Base-by-base conservation (phyloP, 2,113 vertebrate species). In the Triplophysa tibetana region DNA sequence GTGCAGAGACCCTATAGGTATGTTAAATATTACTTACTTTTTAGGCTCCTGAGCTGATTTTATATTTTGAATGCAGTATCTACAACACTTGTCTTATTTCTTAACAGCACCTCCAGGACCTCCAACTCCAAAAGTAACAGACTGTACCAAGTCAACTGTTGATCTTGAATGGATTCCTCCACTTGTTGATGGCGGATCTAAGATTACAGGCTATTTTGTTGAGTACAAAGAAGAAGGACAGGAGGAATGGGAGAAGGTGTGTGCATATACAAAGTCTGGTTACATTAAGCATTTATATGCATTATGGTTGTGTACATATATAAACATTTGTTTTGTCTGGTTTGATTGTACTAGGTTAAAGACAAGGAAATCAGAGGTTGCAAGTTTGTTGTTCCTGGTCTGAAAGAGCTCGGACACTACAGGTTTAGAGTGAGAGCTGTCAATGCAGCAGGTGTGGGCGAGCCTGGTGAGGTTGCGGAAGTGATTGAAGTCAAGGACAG, bases 301-400 rank as follows among this genome's bases (percentile, higher is more conserved):
- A 1, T 14, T 16, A 16, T 52, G 50, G 14, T 11, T 52, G 14
- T 52, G 14, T 5, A 12, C 58, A 8, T 3, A 52, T 2, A 19
- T 61, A 21, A 3, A 3, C 54, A n/a, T 52, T 23, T 72, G 10
- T 4, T 58, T 7, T 16, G 2, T 45, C 23, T 10, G 7, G 21
- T 83, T 45, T 0, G 68, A 38, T 80, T 8, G 77, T 17, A 88
- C 48, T 85, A 99, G 98, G 98, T 91, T 43, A 99, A 99, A 92
- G 97, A 99, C 81, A 98, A 93, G 83, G 97, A 99, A 93, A 90
- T 99, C 78, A 95, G 98, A 94, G 97, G 97, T 87, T 98, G 95
- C 19, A 98, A 95, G 90, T 97, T 97, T 0, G 95, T 99, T 87
- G 92, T 99, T 70, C 72, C 93, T 21, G 95, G 93, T 72, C 91